These are phyloP conservation scores for Glyphotaelius pellucidus DNA, from an alignment of 2,888 invertebrate genomes.

Conservation along the genomic window DNA sequence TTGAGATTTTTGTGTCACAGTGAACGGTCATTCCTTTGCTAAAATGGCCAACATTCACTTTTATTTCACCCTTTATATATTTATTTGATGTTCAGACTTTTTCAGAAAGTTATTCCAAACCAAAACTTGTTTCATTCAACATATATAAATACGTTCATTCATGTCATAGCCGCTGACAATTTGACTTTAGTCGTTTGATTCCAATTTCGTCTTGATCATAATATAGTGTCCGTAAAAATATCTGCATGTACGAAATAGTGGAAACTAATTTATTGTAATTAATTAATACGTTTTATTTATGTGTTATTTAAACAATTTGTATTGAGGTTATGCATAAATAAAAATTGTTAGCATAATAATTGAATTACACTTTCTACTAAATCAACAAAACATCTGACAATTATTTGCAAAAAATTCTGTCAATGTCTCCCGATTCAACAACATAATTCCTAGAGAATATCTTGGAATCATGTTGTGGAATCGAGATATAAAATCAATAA, in stretches of 20 bases:
- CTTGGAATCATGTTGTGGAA: too few species aligned
- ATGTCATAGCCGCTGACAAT: neutral
- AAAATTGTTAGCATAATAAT: neutral
- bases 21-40: slow-evolving; percentile 2
- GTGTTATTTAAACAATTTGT: neutral
- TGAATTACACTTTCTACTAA: neutral
- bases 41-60: slow-evolving; percentile 11
- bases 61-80: slow-evolving; percentile 1
- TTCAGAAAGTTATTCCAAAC: neutral
- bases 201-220: neutral
- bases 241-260: neutral
- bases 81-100: neutral
- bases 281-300: neutral
- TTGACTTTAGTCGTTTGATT: neutral
- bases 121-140: neutral
- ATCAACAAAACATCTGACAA: neutral
- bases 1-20: slow-evolving; percentile 3
- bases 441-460: too few species aligned
- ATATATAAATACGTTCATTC: neutral
- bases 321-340: neutral
- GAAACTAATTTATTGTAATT: neutral
- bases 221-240: neutral
- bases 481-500: neutral
- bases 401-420: neutral
- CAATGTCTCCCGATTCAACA: too few species aligned